Conservation (phyloP, 1,140 invertebrate species). For the Galleria mellonella region DNA sequence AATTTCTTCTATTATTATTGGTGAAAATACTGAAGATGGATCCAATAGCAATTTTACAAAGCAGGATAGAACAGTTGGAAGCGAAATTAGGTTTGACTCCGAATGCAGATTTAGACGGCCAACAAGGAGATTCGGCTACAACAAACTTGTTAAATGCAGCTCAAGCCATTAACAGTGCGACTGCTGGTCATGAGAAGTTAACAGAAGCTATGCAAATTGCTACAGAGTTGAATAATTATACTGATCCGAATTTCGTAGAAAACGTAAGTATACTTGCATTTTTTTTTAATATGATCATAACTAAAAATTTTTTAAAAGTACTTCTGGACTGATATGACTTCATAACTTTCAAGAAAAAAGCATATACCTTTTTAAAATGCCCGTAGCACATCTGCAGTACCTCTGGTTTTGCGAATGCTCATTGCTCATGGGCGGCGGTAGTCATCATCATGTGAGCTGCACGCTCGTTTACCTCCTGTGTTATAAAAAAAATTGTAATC, state of each 20-base stretch:
- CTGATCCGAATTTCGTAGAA: slow-evolving; percentile 65
- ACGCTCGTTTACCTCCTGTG: too few relatives aligned
- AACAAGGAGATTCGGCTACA: slow-evolving; percentile 58
- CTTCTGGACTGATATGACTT: too few relatives aligned
- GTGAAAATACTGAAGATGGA: slow-evolving; percentile 41
- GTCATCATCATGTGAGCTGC: too few relatives aligned
- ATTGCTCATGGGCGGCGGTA: too few relatives aligned
- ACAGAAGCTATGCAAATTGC: slow-evolving; percentile 53
- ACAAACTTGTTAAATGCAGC: slow-evolving; percentile 56
- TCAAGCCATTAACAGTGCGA: slow-evolving; percentile 58
- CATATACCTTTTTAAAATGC: too few relatives aligned
- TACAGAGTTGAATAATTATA: slow-evolving; percentile 68
- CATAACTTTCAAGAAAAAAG: too few relatives aligned
- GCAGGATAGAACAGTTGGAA: slow-evolving; percentile 68
- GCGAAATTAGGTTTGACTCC: slow-evolving; percentile 60
- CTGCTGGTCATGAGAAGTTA: slow-evolving; percentile 62
- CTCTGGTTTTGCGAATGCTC: too few relatives aligned
- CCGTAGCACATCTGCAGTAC: too few relatives aligned
- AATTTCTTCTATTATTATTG: too few relatives aligned
- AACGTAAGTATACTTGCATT: slow-evolving; percentile 46
- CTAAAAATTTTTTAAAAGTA: too few relatives aligned
- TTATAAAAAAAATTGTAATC: too few relatives aligned
- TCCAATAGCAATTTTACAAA: slow-evolving; percentile 65
- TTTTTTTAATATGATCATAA: too few relatives aligned
- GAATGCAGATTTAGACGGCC: slow-evolving; percentile 31